Conservation (phyloP, 2,797 vertebrate genomes). For the Podargus strigoides region DNA sequence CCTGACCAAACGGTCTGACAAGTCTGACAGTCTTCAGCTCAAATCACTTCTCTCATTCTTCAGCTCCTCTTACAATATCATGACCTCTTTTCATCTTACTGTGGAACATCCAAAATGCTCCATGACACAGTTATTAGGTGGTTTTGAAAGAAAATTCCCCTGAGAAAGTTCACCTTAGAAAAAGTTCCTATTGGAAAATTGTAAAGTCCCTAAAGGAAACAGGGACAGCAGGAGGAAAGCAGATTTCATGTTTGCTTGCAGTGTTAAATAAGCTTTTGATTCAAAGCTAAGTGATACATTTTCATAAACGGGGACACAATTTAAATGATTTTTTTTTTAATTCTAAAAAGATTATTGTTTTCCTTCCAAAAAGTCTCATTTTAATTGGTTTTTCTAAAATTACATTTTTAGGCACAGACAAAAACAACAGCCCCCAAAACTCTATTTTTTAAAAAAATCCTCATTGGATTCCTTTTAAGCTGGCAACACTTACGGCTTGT, state of each 20-base stretch:
- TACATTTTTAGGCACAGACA: neutral
- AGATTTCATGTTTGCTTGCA: neutral
- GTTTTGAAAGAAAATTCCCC: neutral
- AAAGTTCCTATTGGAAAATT: neutral
- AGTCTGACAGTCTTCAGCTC: neutral
- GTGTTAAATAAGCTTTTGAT: neutral
- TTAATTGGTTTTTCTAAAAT: neutral
- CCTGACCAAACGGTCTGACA: neutral
- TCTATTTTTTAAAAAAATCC: neutral
- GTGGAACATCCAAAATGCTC: neutral
- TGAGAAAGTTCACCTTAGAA: neutral
- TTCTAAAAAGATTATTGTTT: neutral
- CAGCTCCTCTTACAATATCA: neutral
- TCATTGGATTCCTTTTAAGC: neutral
- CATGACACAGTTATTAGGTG: neutral
- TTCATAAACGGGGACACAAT: neutral
- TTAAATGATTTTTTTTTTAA: neutral
- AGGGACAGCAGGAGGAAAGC: neutral
- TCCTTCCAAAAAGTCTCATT: neutral
- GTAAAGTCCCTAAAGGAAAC: neutral
- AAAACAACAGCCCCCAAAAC: neutral
- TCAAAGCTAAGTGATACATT: neutral
- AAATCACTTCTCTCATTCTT: neutral
- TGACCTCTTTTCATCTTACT: neutral
- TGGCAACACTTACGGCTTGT: neutral